Base-by-base conservation (phyloP, 2,888 invertebrate genomes). In the Patella ulyssiponensis region DNA sequence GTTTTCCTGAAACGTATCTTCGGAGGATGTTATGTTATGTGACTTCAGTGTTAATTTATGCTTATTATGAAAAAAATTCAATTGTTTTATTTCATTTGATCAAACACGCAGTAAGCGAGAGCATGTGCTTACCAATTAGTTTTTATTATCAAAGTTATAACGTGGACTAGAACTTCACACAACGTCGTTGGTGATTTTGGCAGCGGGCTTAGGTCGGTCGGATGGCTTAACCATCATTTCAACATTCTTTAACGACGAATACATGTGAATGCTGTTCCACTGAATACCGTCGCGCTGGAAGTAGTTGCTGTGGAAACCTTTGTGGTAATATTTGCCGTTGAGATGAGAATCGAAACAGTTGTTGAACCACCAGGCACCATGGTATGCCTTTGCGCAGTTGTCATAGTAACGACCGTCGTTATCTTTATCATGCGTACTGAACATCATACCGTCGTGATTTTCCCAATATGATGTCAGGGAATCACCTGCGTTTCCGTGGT, bases 391-490 rank as follows among this genome's bases (percentile, higher is more conserved):
- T 7, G 91, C 91, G 78, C 91, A 91, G 84, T 89, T 91, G 85
- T 91, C 90, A 84, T 89, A 88, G 83, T 86, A 88, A 76, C 91
- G 87, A 52, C 86, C 96, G 90, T 98, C 98, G 87, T 97, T 94
- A 91, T 98, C 98, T 71, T 94, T 94, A 91, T 98, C 98, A 81
- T 95, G 94, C 0, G 97, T 95, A 77, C 97, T 97, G 92, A 98
- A 98, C 84, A 96, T 95, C 96, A 97, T 97, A 72, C 94, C 94
- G 91, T 97, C 96, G 90, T 98, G 97, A 90, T 96, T 97, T 83
- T 96, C 95, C 87, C 90, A 89, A 72, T 83, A 82, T 73, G 91
- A 86, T 77, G 89, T 88, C 85, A 98, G 93, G 0, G 97, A 97
- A 89, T 98, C 97, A 75, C 96, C 96, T 0, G 97, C 96, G 88